phyloP scores from a whole-genome alignment of 1,140 invertebrate genomes.

The Drosophila nigromelanica region DNA sequence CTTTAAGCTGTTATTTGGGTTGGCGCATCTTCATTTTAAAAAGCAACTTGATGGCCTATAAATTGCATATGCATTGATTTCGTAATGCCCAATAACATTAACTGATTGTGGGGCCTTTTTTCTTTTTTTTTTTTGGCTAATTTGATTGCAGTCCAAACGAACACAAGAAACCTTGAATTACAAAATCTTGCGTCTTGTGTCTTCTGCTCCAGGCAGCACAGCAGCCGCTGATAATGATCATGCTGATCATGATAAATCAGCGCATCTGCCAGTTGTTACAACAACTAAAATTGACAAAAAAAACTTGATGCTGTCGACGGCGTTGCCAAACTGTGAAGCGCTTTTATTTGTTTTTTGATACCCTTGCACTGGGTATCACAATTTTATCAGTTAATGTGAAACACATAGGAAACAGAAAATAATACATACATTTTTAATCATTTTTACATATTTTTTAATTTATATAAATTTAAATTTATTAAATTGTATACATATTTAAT shows the following conservation, averaged over 20 bases:
- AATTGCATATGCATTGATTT: constrained; percentile 51
- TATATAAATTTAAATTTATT: no score
- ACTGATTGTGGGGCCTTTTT: constrained; percentile 14
- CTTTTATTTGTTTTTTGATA: constrained; percentile 2
- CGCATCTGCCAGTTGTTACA: constrained; percentile 36
- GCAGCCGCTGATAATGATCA: constrained; percentile 15
- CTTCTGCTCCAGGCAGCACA: constrained; percentile 60
- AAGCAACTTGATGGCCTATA: constrained; percentile 34
- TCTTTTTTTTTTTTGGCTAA: constrained; percentile 30
- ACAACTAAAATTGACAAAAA: not conserved
- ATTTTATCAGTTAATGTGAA: no score
- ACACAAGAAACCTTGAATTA: constrained; percentile 75
- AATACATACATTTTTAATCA: no score
- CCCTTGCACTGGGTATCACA: no score
- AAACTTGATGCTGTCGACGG: constrained; percentile 1
- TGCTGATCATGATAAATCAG: constrained; percentile 41
- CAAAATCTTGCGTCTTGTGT: constrained; percentile 60
- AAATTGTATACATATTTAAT: no score
- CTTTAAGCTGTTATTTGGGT: constrained; percentile 8
- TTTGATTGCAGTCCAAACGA: constrained; percentile 55
- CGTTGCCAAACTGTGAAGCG: constrained; percentile 35
- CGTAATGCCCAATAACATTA: constrained; percentile 34
- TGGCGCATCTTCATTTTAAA: constrained; percentile 27
- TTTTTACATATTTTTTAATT: no score
- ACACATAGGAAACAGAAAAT: no score